Percentiles rank a stretch among this genome's conserved stretches.
Conservation (phyloP, 2,113 vertebrate genomes). For the Corydoras maculifer region DNA sequence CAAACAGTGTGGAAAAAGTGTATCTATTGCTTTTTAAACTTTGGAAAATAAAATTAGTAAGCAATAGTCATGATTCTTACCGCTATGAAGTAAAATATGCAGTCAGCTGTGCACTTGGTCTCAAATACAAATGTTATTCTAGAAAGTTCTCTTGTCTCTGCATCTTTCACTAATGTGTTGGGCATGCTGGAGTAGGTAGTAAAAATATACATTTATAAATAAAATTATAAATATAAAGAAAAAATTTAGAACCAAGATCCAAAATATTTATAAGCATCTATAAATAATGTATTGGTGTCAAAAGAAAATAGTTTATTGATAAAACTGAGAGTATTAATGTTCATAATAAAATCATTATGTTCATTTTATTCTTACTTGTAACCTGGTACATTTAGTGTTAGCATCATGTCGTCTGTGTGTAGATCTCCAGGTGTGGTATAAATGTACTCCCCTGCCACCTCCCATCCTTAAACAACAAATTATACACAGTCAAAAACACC, state of each 20-base stretch:
- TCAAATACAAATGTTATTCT: conserved; percentile 90
- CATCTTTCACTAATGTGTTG: conserved; percentile 58
- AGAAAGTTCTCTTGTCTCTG: conserved; percentile 71
- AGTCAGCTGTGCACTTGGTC: conserved; percentile 75
- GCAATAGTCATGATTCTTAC: conserved; percentile 56
- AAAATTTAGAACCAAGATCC: neutral
- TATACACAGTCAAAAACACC: neutral
- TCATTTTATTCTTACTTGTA: conserved; percentile 74
- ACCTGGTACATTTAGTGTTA: conserved; percentile 76
- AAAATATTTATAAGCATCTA: too few relatives aligned
- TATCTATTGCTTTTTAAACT: too few relatives aligned
- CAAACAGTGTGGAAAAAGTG: too few relatives aligned
- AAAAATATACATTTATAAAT: too few relatives aligned
- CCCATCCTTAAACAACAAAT: conserved; percentile 75
- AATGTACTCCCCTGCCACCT: conserved; percentile 87
- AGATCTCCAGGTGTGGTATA: conserved; percentile 79
- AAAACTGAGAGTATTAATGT: too few relatives aligned
- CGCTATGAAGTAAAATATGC: conserved; percentile 80
- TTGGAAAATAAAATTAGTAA: too few relatives aligned
- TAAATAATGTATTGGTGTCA: too few relatives aligned
- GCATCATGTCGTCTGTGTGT: conserved; percentile 84
- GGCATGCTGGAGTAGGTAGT: conserved; percentile 61
- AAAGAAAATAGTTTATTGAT: too few relatives aligned
- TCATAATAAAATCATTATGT: too few relatives aligned
- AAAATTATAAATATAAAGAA: neutral